A percentile compares a stretch with the other conserved stretches of the same genome.
Conservation (phyloP, 2,797 vertebrate species). For the Dryobates pubescens region DNA sequence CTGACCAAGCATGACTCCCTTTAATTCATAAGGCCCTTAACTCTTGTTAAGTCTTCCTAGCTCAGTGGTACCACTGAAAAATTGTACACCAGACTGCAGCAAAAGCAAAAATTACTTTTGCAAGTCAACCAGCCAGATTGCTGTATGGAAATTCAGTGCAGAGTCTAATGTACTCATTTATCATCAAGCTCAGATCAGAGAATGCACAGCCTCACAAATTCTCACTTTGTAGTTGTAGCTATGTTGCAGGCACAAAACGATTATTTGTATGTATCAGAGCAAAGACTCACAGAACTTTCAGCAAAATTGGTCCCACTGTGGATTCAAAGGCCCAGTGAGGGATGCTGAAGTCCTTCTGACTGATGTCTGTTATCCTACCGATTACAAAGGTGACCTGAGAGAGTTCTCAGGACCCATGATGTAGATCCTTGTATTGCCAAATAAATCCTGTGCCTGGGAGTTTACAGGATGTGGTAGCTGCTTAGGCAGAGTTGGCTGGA, state of each 20-base stretch:
- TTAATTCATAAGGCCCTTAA: slow-evolving; percentile 5
- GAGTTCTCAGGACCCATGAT: background rate
- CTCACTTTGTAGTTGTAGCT: background rate
- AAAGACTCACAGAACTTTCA: background rate
- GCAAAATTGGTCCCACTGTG: background rate
- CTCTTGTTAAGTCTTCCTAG: background rate
- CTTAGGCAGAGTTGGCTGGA: background rate
- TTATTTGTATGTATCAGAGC: background rate
- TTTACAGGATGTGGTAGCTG: background rate
- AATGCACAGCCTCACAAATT: background rate
- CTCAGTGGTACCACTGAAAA: background rate
- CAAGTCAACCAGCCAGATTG: background rate
- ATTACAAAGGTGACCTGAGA: background rate
- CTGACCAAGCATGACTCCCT: background rate
- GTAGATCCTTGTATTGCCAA: background rate
- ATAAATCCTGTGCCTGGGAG: background rate
- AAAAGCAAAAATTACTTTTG: background rate
- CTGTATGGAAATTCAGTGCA: background rate
- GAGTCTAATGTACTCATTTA: background rate
- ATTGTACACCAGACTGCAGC: background rate
- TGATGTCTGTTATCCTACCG: background rate
- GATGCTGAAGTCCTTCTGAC: background rate
- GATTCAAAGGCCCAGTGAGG: background rate
- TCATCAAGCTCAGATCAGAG: background rate
- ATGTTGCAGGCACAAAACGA: background rate